Evolutionary conservation across 2,888 invertebrate genomes (phyloP).

Genomic region (Therioaphis trifolii): DNA sequence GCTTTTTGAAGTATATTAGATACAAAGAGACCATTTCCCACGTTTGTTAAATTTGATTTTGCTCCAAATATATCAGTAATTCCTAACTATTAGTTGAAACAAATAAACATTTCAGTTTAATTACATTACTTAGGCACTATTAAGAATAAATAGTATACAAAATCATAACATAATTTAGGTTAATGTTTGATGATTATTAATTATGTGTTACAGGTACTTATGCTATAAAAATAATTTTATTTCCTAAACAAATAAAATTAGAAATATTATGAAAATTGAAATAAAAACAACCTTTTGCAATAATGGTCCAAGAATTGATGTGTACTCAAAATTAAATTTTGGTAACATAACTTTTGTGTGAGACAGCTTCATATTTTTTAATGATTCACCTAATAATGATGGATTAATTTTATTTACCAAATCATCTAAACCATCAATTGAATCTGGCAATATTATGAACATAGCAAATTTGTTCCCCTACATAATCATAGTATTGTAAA

Average conservation of each 20-base stretch:
- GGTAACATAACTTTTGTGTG: slow-evolving; percentile 77
- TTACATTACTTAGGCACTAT: neutral
- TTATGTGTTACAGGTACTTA: no score
- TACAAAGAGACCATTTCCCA: slow-evolving; percentile 76
- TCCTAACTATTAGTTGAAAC: slow-evolving; percentile 73
- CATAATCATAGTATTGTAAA: slow-evolving; percentile 64
- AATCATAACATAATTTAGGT: neutral
- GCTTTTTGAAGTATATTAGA: slow-evolving; percentile 80
- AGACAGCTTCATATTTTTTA: slow-evolving; percentile 74
- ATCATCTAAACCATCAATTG: slow-evolving; percentile 74
- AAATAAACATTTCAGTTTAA: slow-evolving; percentile 1
- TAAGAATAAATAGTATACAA: slow-evolving; percentile 21
- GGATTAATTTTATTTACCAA: slow-evolving; percentile 74
- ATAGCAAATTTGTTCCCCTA: slow-evolving; percentile 81
- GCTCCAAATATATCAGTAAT: slow-evolving; percentile 79
- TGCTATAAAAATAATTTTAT: no score
- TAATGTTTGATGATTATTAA: no score
- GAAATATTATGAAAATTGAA: neutral
- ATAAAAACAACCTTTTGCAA: slow-evolving; percentile 72
- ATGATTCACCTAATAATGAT: slow-evolving; percentile 72
- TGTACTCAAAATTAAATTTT: slow-evolving; percentile 80
- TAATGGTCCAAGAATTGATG: slow-evolving; percentile 74
- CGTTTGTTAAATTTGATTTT: slow-evolving; percentile 78
- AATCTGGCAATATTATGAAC: slow-evolving; percentile 79
- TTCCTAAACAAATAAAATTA: no score